Evolutionary conservation across 2,797 vertebrate species (phyloP).

Genomic region (Semotilus atromaculatus): DNA sequence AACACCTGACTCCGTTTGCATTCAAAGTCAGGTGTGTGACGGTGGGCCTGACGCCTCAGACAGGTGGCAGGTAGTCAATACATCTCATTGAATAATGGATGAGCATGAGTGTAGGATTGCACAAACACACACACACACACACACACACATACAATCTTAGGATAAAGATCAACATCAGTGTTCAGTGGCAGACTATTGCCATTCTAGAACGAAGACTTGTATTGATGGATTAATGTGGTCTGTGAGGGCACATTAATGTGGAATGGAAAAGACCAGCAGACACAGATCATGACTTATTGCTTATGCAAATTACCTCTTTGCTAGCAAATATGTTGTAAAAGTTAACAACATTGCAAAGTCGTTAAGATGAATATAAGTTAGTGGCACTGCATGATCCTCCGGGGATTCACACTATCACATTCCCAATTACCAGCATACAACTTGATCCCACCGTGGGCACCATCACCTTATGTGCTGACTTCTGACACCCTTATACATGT

Average conservation of each 20-base stretch:
- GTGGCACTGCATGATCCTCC: neutral
- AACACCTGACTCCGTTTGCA: slow-evolving; percentile 66
- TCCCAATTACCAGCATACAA: neutral
- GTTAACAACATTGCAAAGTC: neutral
- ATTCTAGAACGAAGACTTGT: slow-evolving; percentile 8
- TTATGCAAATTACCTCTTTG: neutral
- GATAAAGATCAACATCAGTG: slow-evolving; percentile 50
- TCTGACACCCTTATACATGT: neutral
- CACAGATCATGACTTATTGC: neutral
- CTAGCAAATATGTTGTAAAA: neutral
- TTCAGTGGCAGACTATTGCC: neutral
- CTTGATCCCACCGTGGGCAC: neutral
- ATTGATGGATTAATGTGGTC: slow-evolving; percentile 31
- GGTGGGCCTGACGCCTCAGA: slow-evolving; percentile 74
- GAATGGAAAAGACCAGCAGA: slow-evolving; percentile 2
- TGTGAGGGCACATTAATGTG: slow-evolving; percentile 28
- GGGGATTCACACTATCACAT: neutral
- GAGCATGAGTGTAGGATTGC: slow-evolving; percentile 65
- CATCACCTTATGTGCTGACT: neutral
- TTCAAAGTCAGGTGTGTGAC: slow-evolving; percentile 65
- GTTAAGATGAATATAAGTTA: neutral
- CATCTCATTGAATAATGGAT: slow-evolving; percentile 82
- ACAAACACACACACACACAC: slow-evolving; percentile 4
- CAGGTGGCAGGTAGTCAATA: slow-evolving; percentile 82
- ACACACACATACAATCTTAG: neutral